Conservation (phyloP, 2,888 invertebrate species). For the Leucoptera coffeella region DNA sequence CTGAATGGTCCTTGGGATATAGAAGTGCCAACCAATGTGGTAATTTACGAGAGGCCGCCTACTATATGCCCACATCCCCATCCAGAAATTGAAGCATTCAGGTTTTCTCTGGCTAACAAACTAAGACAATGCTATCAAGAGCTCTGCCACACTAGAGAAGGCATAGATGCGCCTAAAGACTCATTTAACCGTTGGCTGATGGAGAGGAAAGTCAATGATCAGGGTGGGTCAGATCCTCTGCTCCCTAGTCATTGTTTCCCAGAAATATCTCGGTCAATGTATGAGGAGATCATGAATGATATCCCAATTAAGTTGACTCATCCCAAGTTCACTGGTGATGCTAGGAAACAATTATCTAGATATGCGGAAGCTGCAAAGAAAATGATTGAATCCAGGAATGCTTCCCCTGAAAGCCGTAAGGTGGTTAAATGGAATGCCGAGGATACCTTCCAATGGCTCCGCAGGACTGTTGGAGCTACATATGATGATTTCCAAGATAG, state of each 20-base stretch:
- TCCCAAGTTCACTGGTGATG: conserved; percentile 93
- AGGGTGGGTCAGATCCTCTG: conserved; percentile 81
- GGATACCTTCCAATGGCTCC: conserved; percentile 93
- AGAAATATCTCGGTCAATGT: conserved; percentile 92
- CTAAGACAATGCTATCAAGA: conserved; percentile 90
- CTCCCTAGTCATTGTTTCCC: conserved; percentile 88
- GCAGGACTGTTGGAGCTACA: conserved; percentile 87
- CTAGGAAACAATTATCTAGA: conserved; percentile 84
- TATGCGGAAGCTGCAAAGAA: conserved; percentile 97
- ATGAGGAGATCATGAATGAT: conserved; percentile 96
- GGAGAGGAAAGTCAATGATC: conserved; percentile 89
- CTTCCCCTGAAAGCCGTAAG: conserved; percentile 89
- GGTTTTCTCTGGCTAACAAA: conserved; percentile 77
- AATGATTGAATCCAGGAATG: conserved; percentile 91
- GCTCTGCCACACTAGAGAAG: conserved; percentile 85
- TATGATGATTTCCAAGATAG: conserved; percentile 91
- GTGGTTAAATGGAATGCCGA: conserved; percentile 98
- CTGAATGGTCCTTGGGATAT: conserved; percentile 93
- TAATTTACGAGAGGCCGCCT: conserved; percentile 81
- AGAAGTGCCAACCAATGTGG: conserved; percentile 86
- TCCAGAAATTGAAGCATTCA: conserved; percentile 86
- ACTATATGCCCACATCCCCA: conserved; percentile 85
- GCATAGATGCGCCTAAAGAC: conserved; percentile 92
- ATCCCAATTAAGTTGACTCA: conserved; percentile 94
- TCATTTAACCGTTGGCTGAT: conserved; percentile 95